Percentiles rank a stretch among this genome's conserved stretches.
phyloP scores from a whole-genome alignment of 2,888 invertebrate genomes.

The Tipula helvola region DNA sequence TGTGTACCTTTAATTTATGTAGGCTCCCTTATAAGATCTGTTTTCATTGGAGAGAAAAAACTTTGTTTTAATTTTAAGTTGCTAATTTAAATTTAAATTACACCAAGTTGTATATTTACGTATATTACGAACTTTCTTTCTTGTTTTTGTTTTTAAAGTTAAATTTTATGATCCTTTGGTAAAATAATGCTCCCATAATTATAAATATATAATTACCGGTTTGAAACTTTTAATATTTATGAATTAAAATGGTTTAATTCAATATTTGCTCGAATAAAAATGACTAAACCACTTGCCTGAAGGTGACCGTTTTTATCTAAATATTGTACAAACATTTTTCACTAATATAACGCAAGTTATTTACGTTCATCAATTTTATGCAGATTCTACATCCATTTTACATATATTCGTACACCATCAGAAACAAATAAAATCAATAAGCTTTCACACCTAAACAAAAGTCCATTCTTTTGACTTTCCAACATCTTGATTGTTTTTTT shows the following conservation, averaged over 20 bases:
- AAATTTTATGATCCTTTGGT: not conserved
- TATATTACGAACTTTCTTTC: not conserved
- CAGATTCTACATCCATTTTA: not conserved
- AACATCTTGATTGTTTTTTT: not conserved
- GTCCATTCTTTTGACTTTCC: not conserved
- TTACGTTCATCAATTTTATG: not conserved
- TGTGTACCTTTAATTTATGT: not conserved
- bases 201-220: not conserved
- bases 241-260: no score
- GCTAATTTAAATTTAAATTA: not conserved
- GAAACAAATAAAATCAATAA: not conserved
- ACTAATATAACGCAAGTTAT: not conserved
- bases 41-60: not conserved
- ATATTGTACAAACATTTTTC: not conserved
- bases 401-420: not conserved
- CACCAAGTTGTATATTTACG: not conserved
- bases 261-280: no score
- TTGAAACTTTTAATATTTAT: not conserved
- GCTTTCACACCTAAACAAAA: not conserved
- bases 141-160: not conserved
- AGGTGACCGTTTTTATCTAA: not conserved
- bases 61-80: not conserved
- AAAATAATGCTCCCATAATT: not conserved
- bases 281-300: not conserved
- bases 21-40: not conserved